A percentile compares a stretch with the other conserved stretches of the same genome.
These are phyloP conservation scores for Ardeotis arabs DNA, from an alignment of 2,113 vertebrate genomes.

Conservation along the genomic window DNA sequence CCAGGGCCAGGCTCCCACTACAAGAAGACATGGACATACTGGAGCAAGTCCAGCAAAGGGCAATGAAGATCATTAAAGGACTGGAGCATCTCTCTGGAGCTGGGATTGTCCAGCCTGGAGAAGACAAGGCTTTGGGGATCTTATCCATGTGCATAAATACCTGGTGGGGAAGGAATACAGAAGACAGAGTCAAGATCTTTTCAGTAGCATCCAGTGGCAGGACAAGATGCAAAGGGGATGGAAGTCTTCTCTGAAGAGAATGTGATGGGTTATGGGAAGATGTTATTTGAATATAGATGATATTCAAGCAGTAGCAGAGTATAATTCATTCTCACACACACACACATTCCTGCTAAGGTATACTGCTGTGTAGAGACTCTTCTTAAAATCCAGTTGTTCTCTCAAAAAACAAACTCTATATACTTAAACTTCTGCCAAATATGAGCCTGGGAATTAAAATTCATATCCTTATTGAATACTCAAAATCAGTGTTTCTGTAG, in stretches of 20 bases:
- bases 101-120: not conserved
- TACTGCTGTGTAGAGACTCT: not conserved
- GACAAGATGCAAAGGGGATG: not conserved
- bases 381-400: not conserved
- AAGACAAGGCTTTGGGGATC: not conserved
- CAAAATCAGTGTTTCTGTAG: too few species aligned
- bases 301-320: not conserved
- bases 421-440: not conserved
- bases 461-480: too few species aligned
- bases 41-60: not conserved
- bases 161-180: not conserved
- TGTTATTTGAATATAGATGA: not conserved
- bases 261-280: not conserved
- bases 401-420: not conserved
- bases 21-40: not conserved
- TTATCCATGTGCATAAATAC: not conserved
- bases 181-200: not conserved
- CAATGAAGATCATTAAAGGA: not conserved
- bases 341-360: not conserved
- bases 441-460: too few species aligned
- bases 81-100: not conserved
- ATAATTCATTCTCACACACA: not conserved
- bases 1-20: not conserved
- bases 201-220: not conserved
- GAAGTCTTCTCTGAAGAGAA: not conserved